Evolutionary conservation across 2,113 vertebrate species (phyloP).

Genomic region (Atrichornis clamosus): DNA sequence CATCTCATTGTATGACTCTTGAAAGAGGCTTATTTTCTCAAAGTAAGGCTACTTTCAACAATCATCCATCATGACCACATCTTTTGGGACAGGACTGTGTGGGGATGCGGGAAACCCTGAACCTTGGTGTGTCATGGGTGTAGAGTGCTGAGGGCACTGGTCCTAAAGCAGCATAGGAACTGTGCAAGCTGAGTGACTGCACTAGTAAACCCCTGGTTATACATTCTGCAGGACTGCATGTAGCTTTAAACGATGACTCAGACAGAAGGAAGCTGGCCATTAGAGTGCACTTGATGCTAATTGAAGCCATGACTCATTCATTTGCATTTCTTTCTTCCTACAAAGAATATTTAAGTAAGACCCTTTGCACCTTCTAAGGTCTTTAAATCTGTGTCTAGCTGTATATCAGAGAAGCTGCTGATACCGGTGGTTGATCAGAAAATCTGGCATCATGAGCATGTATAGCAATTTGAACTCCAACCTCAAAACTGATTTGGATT

Average conservation of each 20-base stretch:
- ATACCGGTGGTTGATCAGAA: neutral
- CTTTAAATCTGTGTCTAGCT: neutral
- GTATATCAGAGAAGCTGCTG: neutral
- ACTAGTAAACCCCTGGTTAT: neutral
- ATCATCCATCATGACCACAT: neutral
- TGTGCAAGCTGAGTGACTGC: neutral
- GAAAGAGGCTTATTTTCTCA: neutral
- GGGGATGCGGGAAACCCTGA: neutral
- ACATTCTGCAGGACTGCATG: neutral
- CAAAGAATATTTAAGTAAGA: neutral
- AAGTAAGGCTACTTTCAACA: neutral
- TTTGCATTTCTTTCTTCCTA: slow-evolving; percentile 15
- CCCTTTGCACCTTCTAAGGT: neutral
- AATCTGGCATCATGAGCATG: neutral
- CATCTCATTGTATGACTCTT: neutral
- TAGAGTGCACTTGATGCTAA: slow-evolving; percentile 38
- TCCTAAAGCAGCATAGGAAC: too few species aligned
- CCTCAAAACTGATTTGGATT: neutral
- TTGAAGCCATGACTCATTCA: slow-evolving; percentile 45
- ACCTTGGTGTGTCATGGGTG: neutral
- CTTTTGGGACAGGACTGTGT: neutral
- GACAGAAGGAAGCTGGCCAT: neutral
- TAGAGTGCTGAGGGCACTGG: too few species aligned
- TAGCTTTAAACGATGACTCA: slow-evolving; percentile 24
- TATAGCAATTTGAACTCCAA: neutral